Evolutionary conservation across 2,888 invertebrate genomes (phyloP).

Genomic region (Villa cingulata): DNA sequence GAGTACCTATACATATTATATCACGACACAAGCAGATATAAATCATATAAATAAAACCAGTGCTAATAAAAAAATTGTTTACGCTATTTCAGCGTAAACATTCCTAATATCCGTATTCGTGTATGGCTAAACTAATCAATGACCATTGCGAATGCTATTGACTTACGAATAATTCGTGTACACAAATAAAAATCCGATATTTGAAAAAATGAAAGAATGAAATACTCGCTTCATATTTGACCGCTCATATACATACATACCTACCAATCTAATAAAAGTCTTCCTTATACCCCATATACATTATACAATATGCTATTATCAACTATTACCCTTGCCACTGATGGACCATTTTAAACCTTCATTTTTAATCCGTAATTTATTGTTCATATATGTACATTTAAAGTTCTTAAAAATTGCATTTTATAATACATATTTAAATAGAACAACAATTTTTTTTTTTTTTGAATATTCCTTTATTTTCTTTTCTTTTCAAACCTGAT

Average conservation of each 20-base stretch:
- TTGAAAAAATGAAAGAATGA: too few relatives aligned
- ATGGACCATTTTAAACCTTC: not conserved
- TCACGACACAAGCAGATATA: too few relatives aligned
- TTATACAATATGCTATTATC: too few relatives aligned
- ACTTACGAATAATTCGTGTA: not conserved
- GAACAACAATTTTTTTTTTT: not conserved
- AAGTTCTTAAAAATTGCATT: constrained; percentile 6
- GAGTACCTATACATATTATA: too few relatives aligned
- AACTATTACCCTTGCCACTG: not conserved
- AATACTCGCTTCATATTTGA: not conserved
- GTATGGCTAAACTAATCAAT: not conserved
- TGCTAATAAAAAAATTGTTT: too few relatives aligned
- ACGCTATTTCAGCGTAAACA: too few relatives aligned
- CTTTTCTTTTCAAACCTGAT: too few relatives aligned
- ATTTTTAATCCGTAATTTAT: constrained; percentile 12
- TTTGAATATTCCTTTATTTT: too few relatives aligned
- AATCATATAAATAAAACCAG: too few relatives aligned
- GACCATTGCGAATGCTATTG: not conserved
- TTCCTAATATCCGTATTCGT: not conserved
- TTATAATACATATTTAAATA: constrained; percentile 7
- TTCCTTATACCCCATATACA: not conserved
- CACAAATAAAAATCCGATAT: not conserved
- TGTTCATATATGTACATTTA: not conserved
- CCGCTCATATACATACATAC: too few relatives aligned
- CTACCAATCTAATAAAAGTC: not conserved